Base-by-base conservation (phyloP, 2,113 vertebrate genomes). In the Notothenia coriiceps region DNA sequence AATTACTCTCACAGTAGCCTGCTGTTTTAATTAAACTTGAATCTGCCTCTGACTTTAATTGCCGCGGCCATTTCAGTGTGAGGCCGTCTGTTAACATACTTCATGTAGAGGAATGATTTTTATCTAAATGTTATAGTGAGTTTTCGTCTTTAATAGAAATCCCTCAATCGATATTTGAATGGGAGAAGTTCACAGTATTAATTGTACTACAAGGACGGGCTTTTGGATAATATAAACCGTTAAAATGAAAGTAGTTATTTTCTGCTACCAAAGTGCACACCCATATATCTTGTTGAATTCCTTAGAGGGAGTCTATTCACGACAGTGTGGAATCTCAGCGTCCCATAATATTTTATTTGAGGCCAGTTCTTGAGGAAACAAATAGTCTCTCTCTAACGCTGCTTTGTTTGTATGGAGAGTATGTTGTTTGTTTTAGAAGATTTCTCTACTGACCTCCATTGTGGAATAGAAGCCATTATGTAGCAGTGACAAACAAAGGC, bases 311-410 rank as follows among this genome's bases (percentile, higher is more conserved):
- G 14, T 57, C 56, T 55, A 84, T 69, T 22, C 55, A 74, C 60
- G 59, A 50, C 9, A 65, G 52, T 68, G 43, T 63, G 46, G 22
- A 85, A 65, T 10, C 5, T 6, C 49, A 29, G 57, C 40, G 33
- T 78, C 70, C 70, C 64, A 81, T 72, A 79, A 80, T 59, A 76
- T 80, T 67, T 46, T 76, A 72, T 63, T 60, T 43, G 60, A 56
- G 56, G 80, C 67, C 33, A 66, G 63, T 66, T 86, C n/a, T 74
- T 52, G 2, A 49, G 69, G 67, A 85, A 86, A 82, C 70, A 89
- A 85, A 81, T 78, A 59, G 51, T 43, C n/a, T 59, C 22, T 17
- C 10, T 61, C 14, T 13, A 6, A 17, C 56, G 33, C 15, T 33
- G 13, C 46, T 52, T 49, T 50, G 68, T 64, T 63, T 83, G 9